Evolutionary conservation across 2,888 invertebrate genomes (phyloP).

Genomic region (Atherix ibis): DNA sequence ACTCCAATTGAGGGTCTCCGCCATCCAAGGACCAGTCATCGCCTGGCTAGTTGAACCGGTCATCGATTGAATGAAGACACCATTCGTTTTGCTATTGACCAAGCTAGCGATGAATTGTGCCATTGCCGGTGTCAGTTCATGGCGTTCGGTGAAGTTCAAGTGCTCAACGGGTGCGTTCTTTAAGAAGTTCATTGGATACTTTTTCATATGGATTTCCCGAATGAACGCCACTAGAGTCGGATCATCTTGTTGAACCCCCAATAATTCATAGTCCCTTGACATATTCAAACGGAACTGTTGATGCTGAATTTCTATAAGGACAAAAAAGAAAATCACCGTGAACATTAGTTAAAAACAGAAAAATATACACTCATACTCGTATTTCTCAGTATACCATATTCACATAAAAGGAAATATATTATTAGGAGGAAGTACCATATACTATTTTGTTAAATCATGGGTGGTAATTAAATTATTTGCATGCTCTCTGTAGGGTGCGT

Average conservation of each 20-base stretch:
- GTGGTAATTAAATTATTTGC: neutral
- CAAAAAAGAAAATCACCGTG: neutral
- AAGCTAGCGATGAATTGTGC: slow-evolving; percentile 28
- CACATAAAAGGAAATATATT: too few species aligned
- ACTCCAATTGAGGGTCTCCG: slow-evolving; percentile 53
- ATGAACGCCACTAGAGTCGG: slow-evolving; percentile 59
- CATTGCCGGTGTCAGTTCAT: slow-evolving; percentile 25
- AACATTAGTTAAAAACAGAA: too few species aligned
- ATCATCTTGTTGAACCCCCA: slow-evolving; percentile 58
- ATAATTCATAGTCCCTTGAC: slow-evolving; percentile 61
- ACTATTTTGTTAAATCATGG: neutral
- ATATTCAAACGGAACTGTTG: slow-evolving; percentile 67
- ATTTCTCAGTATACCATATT: too few species aligned
- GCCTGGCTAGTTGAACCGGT: slow-evolving; percentile 42
- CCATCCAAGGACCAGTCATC: slow-evolving; percentile 54
- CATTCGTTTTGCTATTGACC: slow-evolving; percentile 36
- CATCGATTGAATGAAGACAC: slow-evolving; percentile 53
- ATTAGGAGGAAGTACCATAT: too few species aligned
- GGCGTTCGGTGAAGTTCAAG: slow-evolving; percentile 21
- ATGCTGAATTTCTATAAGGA: slow-evolving; percentile 44
- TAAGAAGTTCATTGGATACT: slow-evolving; percentile 27
- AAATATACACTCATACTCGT: too few species aligned
- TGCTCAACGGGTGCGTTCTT: slow-evolving; percentile 18
- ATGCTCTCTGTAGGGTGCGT: neutral
- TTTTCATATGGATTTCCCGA: slow-evolving; percentile 49